Conservation (phyloP, 2,113 vertebrate species). For the Larimichthys crocea region DNA sequence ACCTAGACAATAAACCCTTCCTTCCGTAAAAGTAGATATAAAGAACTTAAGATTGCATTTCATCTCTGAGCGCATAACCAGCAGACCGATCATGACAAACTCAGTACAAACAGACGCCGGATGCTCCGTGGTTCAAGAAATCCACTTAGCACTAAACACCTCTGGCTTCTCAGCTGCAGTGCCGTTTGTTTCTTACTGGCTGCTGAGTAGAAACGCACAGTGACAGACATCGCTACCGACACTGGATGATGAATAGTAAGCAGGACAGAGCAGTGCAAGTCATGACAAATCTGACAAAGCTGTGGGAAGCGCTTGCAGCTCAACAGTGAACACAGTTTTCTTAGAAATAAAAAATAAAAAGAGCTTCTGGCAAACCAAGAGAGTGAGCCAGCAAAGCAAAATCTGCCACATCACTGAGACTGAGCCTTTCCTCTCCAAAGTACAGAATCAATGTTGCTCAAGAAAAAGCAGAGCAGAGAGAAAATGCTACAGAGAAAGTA, state of each 20-base stretch:
- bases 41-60: conserved; percentile 16
- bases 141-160: conserved; percentile 47
- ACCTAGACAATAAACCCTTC: neutral
- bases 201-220: conserved; percentile 43
- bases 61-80: conserved; percentile 1
- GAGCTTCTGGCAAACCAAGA: neutral
- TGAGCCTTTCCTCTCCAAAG: conserved; percentile 37
- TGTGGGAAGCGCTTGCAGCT: neutral
- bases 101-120: neutral
- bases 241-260: conserved; percentile 55
- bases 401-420: conserved; percentile 47
- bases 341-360: neutral
- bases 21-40: neutral
- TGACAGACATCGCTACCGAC: conserved; percentile 39
- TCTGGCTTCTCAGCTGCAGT: conserved; percentile 60
- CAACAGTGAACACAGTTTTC: neutral
- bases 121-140: conserved; percentile 16
- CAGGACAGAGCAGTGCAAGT: conserved; percentile 55
- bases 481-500: neutral
- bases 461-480: conserved; percentile 5
- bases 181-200: conserved; percentile 19
- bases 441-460: conserved; percentile 28
- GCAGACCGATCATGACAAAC: conserved; percentile 31
- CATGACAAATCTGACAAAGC: conserved; percentile 47
- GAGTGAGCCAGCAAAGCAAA: conserved; percentile 3